Evolutionary conservation across 2,888 invertebrate species (phyloP), one percentile per base, ranked within the genome.

Genomic region (Meiosimyza decipiens): DNA sequence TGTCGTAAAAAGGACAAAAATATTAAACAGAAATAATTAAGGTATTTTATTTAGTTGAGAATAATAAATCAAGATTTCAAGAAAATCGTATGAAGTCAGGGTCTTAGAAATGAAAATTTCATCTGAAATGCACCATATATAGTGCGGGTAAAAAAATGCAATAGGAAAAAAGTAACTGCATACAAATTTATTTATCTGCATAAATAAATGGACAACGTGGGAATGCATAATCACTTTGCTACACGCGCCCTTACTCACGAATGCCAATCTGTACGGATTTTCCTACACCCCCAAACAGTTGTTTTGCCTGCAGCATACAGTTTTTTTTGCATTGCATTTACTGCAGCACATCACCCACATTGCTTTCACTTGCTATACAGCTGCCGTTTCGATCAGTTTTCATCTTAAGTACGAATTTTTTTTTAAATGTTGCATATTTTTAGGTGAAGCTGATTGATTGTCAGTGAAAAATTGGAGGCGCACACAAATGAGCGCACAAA

Each of bases 131-230:
- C 50, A n/a, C 18, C n/a, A 13, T 22, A 33, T 59, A 40, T 6
- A 52, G 40, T 55, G 33, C 18, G 40, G 40, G 3, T 55, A 47
- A 15, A 40, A 40, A 40, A 40, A 40, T 40, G 40, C 28, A 28
- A 28, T 28, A 6, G 47, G 28, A 50, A 40, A 60, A 52, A 60
- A 16, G 12, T 62, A 18, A 33, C 16, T 40, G n/a, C 16, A 47
- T 33, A 62, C 22, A 60, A 70, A 52, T 62, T 52, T 60, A 52
- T 62, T 70, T 70, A 70, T 70, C 70, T 62, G 70, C 40, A 54
- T 62, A 62, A 70, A 70, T 70, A 70, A 70, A 70, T 70, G 70
- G 62, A 62, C 62, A 62, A 52, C 70, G 54, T 70, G 70, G 70
- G 70, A 70, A 62, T 70, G 62, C 62, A 70, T 70, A 70, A 70